Evolutionary conservation across 2,113 vertebrate species (phyloP).

Genomic region (Pyrgilauda ruficollis): DNA sequence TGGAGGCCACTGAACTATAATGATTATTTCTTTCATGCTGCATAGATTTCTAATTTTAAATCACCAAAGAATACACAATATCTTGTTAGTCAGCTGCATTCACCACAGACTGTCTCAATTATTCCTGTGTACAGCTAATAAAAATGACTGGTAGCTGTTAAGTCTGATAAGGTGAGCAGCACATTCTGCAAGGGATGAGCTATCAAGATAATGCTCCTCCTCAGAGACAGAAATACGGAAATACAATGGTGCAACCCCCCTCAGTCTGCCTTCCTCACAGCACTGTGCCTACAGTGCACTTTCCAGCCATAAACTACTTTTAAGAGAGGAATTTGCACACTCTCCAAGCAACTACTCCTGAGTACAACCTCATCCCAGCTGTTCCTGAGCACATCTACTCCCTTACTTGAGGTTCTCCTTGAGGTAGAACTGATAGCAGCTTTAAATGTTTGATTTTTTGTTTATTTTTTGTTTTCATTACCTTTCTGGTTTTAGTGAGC

Average conservation of each 20-base stretch:
- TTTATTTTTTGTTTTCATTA: background rate
- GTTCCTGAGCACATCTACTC: background rate
- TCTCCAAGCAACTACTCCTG: background rate
- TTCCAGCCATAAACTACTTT: background rate
- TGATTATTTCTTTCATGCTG: constrained; percentile 44
- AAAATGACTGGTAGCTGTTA: background rate
- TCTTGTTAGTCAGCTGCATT: constrained; percentile 30
- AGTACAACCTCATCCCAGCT: background rate
- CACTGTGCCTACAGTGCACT: background rate
- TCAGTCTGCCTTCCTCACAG: background rate
- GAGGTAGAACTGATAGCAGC: background rate
- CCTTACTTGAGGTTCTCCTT: background rate
- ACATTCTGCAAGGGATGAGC: background rate
- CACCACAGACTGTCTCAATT: background rate
- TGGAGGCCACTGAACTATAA: constrained; percentile 60
- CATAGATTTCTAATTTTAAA: constrained; percentile 44
- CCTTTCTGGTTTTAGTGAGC: background rate
- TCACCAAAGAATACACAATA: constrained; percentile 25
- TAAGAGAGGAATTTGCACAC: background rate
- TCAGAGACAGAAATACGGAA: background rate
- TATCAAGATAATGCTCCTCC: background rate
- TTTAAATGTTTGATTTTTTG: background rate
- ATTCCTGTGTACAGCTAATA: background rate
- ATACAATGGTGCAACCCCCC: background rate
- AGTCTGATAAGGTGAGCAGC: background rate